These are phyloP conservation scores for Rotaria magnacalcarata DNA, from an alignment of 2,888 invertebrate genomes.

Conservation along the genomic window DNA sequence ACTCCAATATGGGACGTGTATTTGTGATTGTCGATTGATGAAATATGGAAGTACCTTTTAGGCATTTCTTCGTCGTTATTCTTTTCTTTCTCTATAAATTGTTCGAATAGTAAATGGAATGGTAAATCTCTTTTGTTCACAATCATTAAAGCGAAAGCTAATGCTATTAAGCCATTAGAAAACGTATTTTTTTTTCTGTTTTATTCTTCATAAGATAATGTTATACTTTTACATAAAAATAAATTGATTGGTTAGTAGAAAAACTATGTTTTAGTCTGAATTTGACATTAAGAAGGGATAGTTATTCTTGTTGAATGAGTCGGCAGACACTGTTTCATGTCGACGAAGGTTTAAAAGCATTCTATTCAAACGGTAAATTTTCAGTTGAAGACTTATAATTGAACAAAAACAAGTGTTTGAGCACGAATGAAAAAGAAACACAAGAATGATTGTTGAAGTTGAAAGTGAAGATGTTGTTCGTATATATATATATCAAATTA, in stretches of 20 bases:
- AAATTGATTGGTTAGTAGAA: not conserved
- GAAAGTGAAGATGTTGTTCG: not conserved
- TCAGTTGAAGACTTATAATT: not conserved
- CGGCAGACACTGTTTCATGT: constrained; percentile 5
- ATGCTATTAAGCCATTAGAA: not conserved
- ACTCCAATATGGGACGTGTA: not conserved
- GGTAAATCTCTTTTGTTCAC: not conserved
- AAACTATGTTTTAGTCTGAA: too few species aligned
- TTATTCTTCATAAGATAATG: too few species aligned
- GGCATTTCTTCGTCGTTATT: too few species aligned
- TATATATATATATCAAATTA: not conserved
- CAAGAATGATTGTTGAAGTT: not conserved
- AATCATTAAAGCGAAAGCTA: not conserved
- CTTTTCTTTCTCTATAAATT: not conserved
- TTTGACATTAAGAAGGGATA: not conserved
- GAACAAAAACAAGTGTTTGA: not conserved
- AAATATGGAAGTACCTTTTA: not conserved
- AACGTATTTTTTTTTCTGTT: too few species aligned
- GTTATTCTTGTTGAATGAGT: not conserved
- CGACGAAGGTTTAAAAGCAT: not conserved
- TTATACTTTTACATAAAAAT: not conserved
- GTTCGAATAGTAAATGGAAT: not conserved
- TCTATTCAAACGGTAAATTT: not conserved
- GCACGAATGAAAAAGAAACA: not conserved
- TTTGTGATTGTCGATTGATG: not conserved